Base-by-base conservation (phyloP, 2,797 vertebrate species). In the Ctenopoma kingsleyae region DNA sequence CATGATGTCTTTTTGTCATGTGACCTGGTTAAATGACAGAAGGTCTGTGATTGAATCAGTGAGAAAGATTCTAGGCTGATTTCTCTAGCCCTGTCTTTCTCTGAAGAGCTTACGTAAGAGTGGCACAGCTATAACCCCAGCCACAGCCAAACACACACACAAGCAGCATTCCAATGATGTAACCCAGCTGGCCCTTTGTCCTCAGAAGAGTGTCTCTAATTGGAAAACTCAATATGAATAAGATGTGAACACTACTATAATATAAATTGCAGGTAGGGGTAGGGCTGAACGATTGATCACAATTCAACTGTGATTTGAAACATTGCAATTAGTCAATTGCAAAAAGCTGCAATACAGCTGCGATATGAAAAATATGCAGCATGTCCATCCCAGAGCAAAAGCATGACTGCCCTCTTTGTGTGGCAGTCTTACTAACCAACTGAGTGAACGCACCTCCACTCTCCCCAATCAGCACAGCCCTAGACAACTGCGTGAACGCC, bases 91-190 rank as follows among this genome's bases (percentile, higher is more conserved):
- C 49, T 1, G 66, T 81, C 76, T 67, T 27, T 70, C 82, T 85
- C 68, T 72, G 50, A 74, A 70, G 53, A 46, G 65, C 82, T 94
- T 93, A 91, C 25, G 55, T 84, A 94, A 93, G 76, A 67, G 72
- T 80, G 73, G 80, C 74, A 84, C 81, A 70, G 67, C 74, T 70
- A 60, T 82, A 74, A 83, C 75, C 74, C 66, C 56, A 66, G 43
- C 66, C 52, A 23, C 46, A 71, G 22, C 16, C 20, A 17, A 20
- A 79, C 76, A 86, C 68, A 68, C 82, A 80, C 81, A 91, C 82
- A 79, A 85, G 60, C 73, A 76, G 88, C 89, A 91, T 92, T 93
- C 89, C 91, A 88, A 88, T 93, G 93, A 94, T 90, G 91, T 91
- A 93, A 94, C 88, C 83, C 82, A 87, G 88, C 82, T 88, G 87